These are phyloP conservation scores for Euleptes europaea DNA, from an alignment of 2,113 vertebrate species.

Conservation along the genomic window DNA sequence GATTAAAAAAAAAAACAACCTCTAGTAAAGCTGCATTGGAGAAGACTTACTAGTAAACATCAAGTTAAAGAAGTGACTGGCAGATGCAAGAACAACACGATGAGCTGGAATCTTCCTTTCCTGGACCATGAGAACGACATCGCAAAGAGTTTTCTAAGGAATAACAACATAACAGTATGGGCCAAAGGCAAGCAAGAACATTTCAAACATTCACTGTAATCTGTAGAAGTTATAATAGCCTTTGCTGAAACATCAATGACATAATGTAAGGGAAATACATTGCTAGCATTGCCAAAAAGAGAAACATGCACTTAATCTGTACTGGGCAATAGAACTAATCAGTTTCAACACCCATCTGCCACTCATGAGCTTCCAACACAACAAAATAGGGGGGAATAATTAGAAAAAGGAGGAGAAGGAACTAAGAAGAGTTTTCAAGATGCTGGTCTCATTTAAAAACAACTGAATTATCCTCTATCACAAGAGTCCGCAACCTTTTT, in stretches of 20 bases:
- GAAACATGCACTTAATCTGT: no score
- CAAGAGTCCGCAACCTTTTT: no score
- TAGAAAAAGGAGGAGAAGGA: no score
- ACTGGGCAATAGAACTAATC: no score
- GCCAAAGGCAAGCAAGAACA: not conserved
- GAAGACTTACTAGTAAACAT: conserved; percentile 95
- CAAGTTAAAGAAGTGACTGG: conserved; percentile 96
- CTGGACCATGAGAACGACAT: conserved; percentile 93
- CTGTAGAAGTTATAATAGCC: not conserved
- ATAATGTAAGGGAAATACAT: no score
- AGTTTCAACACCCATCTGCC: not conserved
- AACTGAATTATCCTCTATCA: not conserved
- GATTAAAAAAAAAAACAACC: not conserved
- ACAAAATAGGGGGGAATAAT: not conserved
- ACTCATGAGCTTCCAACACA: not conserved
- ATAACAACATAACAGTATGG: conserved; percentile 5
- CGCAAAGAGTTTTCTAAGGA: conserved; percentile 90
- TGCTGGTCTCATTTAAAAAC: not conserved
- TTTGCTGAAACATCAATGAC: not conserved
- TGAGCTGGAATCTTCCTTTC: conserved; percentile 93
- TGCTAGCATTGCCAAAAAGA: no score
- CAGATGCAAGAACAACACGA: conserved; percentile 92
- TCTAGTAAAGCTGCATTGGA: conserved; percentile 3
- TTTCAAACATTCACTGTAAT: not conserved
- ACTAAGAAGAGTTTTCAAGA: not conserved